Evolutionary conservation across 2,113 vertebrate species (phyloP).

Genomic region (Damaliscus lunatus): DNA sequence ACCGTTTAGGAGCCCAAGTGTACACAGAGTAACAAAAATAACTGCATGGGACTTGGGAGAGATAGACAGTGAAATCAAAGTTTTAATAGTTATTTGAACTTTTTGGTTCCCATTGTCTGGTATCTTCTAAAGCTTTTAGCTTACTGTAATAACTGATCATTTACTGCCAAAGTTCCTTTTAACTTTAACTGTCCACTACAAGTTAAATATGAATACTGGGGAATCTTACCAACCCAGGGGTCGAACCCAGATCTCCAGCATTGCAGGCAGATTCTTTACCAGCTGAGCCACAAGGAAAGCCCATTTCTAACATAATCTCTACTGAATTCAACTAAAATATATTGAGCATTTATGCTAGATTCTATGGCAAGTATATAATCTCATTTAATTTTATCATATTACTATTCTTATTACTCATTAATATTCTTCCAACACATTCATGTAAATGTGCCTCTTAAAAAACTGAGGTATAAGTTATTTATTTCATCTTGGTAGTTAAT

Average conservation of each 20-base stretch:
- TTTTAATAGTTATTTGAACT: not conserved
- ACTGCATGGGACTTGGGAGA: not conserved
- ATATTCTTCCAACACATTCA: not conserved
- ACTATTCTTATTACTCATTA: not conserved
- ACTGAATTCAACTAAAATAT: not conserved
- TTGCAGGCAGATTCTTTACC: not conserved
- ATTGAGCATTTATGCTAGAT: not conserved
- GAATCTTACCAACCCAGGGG: not conserved
- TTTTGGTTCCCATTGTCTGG: not conserved
- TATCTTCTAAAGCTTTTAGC: not conserved
- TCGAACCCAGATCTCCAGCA: not conserved
- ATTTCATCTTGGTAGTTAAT: not conserved
- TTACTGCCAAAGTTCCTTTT: not conserved
- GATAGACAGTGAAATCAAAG: not conserved
- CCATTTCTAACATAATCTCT: not conserved
- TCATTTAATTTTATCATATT: not conserved
- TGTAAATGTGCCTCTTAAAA: not conserved
- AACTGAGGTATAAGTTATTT: not conserved
- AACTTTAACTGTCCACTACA: not conserved
- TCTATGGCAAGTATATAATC: not conserved
- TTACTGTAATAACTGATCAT: not conserved
- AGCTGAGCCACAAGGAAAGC: not conserved
- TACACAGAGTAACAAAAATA: not conserved
- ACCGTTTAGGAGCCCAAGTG: not conserved
- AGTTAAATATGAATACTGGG: not conserved